Base-by-base conservation (phyloP, 2,797 vertebrate species). In the Clarias pachynema region DNA sequence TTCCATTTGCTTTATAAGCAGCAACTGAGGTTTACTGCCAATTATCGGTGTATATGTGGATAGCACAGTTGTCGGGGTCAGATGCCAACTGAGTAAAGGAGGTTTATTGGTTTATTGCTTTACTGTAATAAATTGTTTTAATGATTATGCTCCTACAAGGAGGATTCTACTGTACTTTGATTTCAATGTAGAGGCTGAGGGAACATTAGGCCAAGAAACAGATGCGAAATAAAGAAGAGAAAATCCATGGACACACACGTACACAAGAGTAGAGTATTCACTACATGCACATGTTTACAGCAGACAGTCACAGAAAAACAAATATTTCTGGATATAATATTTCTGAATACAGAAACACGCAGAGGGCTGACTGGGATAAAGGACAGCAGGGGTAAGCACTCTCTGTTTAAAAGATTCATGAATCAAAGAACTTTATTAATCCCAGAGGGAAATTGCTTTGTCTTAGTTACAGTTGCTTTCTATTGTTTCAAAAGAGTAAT, bases 121-220 rank as follows among this genome's bases (percentile, higher is more conserved):
- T 74, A 85, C 84, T 10, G 56, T 70, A 79, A 87, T 83, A 72
- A 86, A 86, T 86, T 57, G 87, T 49, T 79, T 78, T 59, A 81
- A 75, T 53, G 44, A 84, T 84, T 81, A 79, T 85, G 69, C 82
- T 62, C 70, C 59, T n/a, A 62, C 4, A 62, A 22, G 59, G 0
- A 40, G 2, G 12, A 57, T 82, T 82, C 78, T 81, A 57, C 31
- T 31, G 31, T 31, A 31, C 24, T 82, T 60, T 75, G 57, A 37
- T 40, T 79, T 34, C 16, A 81, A 40, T 72, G 60, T 26, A 83
- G 53, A 59, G 68, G 29, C 74, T 44, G 74, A 79, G 63, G 79
- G 56, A 53, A 34, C 20, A 34, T 66, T 62, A 62, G 49, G 49
- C 63, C 70, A 34, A 65, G 29, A n/a, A 88, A 82, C 84, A 87